Evolutionary conservation across 2,113 vertebrate genomes (phyloP).

Genomic region (Toxotes jaculatrix): DNA sequence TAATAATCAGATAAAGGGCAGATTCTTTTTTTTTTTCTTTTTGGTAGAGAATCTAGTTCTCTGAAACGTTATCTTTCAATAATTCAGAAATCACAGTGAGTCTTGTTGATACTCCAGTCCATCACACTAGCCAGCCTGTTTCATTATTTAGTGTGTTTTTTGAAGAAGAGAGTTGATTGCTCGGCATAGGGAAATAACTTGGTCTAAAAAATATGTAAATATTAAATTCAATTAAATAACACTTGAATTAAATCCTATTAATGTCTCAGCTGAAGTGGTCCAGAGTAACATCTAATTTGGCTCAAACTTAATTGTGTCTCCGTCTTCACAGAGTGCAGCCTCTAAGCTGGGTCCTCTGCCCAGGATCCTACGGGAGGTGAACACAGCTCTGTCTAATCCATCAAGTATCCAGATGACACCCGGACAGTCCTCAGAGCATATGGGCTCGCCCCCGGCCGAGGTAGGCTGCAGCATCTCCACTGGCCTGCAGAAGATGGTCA

Average conservation of each 20-base stretch:
- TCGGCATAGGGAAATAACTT: conserved; percentile 8
- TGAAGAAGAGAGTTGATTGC: conserved; percentile 46
- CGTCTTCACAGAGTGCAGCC: conserved; percentile 84
- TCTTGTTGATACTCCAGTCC: conserved; percentile 34
- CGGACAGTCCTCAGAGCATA: conserved; percentile 82
- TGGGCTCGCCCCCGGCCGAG: conserved; percentile 85
- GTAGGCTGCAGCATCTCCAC: conserved; percentile 91
- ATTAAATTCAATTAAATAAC: conserved; percentile 18
- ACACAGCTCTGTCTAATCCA: conserved; percentile 90
- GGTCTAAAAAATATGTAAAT: conserved; percentile 40
- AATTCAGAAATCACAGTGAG: conserved; percentile 56
- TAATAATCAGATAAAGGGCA: conserved; percentile 54
- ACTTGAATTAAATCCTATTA: conserved; percentile 23
- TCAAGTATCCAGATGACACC: conserved; percentile 86
- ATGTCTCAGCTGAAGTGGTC: neutral
- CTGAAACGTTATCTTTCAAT: conserved; percentile 56
- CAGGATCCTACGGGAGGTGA: conserved; percentile 94
- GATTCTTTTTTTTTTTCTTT: neutral
- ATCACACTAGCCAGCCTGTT: conserved; percentile 34
- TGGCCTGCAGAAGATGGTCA: conserved; percentile 97
- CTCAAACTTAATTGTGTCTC: neutral
- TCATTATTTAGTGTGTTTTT: conserved; percentile 65
- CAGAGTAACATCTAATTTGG: conserved; percentile 17
- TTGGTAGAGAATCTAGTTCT: conserved; percentile 12
- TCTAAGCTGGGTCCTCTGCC: conserved; percentile 95